Evolutionary conservation across 1,140 invertebrate genomes (phyloP).

Genomic region (Drosophila willistoni): DNA sequence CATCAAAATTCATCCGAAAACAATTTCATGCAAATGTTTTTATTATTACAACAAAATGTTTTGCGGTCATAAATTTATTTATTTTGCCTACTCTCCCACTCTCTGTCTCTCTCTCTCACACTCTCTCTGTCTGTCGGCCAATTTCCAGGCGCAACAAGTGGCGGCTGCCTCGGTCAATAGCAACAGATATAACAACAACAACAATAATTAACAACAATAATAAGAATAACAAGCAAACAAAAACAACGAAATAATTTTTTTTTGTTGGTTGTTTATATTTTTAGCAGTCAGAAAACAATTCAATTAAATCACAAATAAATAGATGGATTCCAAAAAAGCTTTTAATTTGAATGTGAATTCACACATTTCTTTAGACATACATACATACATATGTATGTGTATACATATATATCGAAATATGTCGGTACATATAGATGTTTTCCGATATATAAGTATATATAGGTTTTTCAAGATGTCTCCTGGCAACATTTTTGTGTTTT

Average conservation of each 20-base stretch:
- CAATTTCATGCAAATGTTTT: slow-evolving; percentile 49
- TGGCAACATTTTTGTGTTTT: slow-evolving; percentile 3
- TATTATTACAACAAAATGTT: slow-evolving; percentile 48
- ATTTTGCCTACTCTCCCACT: neutral
- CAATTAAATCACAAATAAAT: slow-evolving; percentile 81
- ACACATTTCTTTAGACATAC: neutral
- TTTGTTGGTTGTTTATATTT: slow-evolving; percentile 70
- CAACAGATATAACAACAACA: slow-evolving; percentile 31
- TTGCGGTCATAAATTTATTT: slow-evolving; percentile 25
- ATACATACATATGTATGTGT: slow-evolving; percentile 20
- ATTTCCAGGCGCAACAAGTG: slow-evolving; percentile 52
- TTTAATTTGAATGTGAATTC: slow-evolving; percentile 45
- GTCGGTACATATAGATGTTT: neutral
- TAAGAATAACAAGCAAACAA: slow-evolving; percentile 30
- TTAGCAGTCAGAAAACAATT: slow-evolving; percentile 67
- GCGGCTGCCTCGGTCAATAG: slow-evolving; percentile 19
- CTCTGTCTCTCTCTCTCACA: too few species aligned
- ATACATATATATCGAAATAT: neutral
- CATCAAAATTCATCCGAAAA: slow-evolving; percentile 69
- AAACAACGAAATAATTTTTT: slow-evolving; percentile 42
- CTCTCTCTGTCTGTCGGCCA: neutral
- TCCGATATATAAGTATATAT: neutral
- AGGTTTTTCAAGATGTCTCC: slow-evolving; percentile 11
- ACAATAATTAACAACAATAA: slow-evolving; percentile 14
- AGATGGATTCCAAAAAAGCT: slow-evolving; percentile 66